Conservation (phyloP, 2,888 invertebrate species). For the Polietes domitor region DNA sequence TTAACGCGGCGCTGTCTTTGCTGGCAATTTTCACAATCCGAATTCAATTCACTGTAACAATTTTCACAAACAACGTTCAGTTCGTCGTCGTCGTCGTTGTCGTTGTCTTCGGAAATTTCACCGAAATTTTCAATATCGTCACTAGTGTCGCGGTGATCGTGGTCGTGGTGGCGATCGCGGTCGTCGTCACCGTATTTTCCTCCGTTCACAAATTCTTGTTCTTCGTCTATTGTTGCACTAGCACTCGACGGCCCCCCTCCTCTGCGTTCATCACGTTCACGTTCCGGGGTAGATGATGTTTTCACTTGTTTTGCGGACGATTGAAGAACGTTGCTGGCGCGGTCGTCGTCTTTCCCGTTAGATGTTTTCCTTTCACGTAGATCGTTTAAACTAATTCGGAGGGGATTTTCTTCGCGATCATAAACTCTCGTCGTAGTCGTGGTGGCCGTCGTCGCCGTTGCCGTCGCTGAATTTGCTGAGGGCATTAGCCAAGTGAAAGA, state of each 20-base stretch:
- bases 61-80: not conserved
- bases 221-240: not conserved
- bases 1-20: not conserved
- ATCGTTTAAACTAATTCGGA: conserved; percentile 62
- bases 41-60: not conserved
- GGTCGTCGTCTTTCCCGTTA: conserved; percentile 46
- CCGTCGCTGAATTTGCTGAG: too few species aligned
- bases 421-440: conserved; percentile 34
- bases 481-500: conserved; percentile 77
- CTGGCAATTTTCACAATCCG: not conserved
- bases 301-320: not conserved
- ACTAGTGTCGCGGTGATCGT: not conserved
- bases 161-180: too few species aligned
- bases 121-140: not conserved
- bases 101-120: not conserved
- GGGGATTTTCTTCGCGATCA: conserved; percentile 41
- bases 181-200: not conserved
- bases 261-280: too few species aligned
- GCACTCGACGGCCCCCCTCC: not conserved
- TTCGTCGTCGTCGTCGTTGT: not conserved
- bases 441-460: conserved; percentile 23
- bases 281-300: too few species aligned
- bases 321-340: conserved; percentile 16
- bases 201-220: too few species aligned
- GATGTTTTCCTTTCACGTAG: conserved; percentile 63